A percentile compares a stretch with the other conserved stretches of the same genome.
phyloP scores from a whole-genome alignment of 2,113 vertebrate species.

The Stegostoma tigrinum region DNA sequence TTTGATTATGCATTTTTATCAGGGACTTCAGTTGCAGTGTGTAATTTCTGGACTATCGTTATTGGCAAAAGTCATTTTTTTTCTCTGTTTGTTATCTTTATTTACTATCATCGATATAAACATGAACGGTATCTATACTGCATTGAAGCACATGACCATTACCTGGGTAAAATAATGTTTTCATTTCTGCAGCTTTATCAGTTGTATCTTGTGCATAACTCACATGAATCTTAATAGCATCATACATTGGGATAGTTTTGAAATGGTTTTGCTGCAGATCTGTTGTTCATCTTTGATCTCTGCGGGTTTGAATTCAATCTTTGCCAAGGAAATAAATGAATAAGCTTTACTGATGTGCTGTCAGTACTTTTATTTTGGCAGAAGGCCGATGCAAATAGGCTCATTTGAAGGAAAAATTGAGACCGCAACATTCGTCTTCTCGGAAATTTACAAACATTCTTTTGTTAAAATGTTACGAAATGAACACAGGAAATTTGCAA shows the following conservation, averaged over 20 bases:
- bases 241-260: neutral
- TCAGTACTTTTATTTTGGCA: neutral
- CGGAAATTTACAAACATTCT: neutral
- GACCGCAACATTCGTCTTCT: neutral
- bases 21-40: neutral
- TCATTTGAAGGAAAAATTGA: neutral
- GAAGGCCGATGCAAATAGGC: neutral
- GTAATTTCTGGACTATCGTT: neutral
- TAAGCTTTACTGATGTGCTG: neutral
- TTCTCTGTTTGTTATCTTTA: neutral
- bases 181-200: neutral
- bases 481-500: neutral
- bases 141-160: neutral
- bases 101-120: neutral
- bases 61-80: neutral
- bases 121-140: neutral
- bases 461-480: neutral
- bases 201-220: neutral
- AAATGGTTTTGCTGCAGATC: neutral
- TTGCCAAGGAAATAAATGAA: neutral
- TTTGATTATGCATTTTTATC: neutral
- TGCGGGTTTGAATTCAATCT: neutral
- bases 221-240: neutral
- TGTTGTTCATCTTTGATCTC: neutral
- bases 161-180: neutral